Conservation (phyloP, 2,113 vertebrate genomes). For the Columba livia region DNA sequence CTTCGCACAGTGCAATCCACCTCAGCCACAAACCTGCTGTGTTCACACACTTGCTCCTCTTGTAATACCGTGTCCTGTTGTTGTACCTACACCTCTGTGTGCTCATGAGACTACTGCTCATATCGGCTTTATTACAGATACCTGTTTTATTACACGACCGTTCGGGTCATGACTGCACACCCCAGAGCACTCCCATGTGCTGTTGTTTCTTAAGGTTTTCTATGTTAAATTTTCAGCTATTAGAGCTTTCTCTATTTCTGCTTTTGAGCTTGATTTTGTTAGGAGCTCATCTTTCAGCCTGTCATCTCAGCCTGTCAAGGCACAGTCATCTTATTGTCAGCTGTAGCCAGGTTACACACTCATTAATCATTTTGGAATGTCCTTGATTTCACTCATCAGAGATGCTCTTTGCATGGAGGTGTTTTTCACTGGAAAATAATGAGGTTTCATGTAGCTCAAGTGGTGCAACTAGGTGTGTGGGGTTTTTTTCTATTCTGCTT, state of each 20-base stretch:
- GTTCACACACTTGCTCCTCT: not conserved
- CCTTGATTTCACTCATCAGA: slow-evolving; percentile 26
- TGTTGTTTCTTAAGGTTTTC: not conserved
- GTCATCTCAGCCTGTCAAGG: not conserved
- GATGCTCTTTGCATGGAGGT: not conserved
- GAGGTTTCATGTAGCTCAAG: not conserved
- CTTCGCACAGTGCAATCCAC: not conserved
- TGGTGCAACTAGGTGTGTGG: not conserved
- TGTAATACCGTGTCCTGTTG: not conserved
- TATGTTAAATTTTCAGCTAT: not conserved
- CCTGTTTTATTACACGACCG: not conserved
- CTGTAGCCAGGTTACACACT: slow-evolving; percentile 4
- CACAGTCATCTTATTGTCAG: not conserved
- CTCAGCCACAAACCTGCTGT: not conserved
- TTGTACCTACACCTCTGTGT: not conserved
- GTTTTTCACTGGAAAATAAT: not conserved
- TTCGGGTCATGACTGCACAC: not conserved
- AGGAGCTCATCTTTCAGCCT: slow-evolving; percentile 11
- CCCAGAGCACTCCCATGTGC: not conserved
- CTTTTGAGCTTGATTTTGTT: slow-evolving; percentile 27
- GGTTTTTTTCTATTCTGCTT: not conserved
- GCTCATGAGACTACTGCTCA: not conserved
- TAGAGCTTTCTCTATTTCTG: not conserved
- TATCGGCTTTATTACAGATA: not conserved
- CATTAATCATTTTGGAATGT: slow-evolving; percentile 17